Evolutionary conservation across 1,140 invertebrate species (phyloP), one percentile per base, ranked within the genome.

Genomic region (Temnothorax longispinosus): DNA sequence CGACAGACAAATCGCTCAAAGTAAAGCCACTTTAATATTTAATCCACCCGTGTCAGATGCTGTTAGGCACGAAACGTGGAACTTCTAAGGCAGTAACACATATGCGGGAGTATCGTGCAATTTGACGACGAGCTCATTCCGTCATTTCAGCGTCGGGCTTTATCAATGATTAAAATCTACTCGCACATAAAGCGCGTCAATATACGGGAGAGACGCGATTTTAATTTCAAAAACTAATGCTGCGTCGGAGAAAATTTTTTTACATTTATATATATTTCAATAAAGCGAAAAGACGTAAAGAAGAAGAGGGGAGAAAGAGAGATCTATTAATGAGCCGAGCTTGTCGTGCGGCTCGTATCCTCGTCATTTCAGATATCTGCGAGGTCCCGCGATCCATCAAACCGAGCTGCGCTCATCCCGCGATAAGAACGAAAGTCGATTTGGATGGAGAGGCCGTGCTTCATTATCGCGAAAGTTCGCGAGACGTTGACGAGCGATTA

Each of bases 401-500:
- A 27, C 15, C 21, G 50, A 32, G 15, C 65, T 21, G 52, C 21
- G 27, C 54, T 52, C 38, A 71, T 32, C 8, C 50, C 35, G 35
- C 35, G 64, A 56, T 81, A 81, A 81, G 7, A 2, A 44, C 11
- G 35, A 1, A 41, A 81, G 13, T 47, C 47, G 44, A 81, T 44
- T 10, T 21, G 13, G 47, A 52, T n/a, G 77, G n/a, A 38, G 64
- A 58, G 64, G 38, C 15, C 13, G 47, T 1, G 50, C 62, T 54
- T 80, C n/a, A 81, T 81, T 81, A 69, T 71, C 50, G 50, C 35
- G 21, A 44, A 44, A 71, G 35, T 56, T 71, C 38, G 21, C 64
- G 35, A 7, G 21, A 71, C 64, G 64, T 81, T 81, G 64, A 81
- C 78, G 50, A 21, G 65, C 41, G 78, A 81, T 81, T 71, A 81